A percentile compares a stretch with the other conserved stretches of the same genome.
phyloP scores from a whole-genome alignment of 2,797 vertebrate genomes.

The Vireo griseus region DNA sequence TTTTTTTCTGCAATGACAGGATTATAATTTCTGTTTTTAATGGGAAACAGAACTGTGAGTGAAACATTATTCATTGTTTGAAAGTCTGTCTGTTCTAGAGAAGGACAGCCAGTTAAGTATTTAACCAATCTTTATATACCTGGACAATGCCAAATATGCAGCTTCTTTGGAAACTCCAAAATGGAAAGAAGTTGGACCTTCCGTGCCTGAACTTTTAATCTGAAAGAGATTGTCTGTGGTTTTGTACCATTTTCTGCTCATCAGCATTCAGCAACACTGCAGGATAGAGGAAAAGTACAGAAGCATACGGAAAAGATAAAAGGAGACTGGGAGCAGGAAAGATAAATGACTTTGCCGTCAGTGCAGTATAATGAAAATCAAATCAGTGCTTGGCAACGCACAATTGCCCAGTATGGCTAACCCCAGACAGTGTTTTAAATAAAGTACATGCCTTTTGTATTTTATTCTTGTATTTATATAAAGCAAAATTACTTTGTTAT shows the following conservation, averaged over 20 bases:
- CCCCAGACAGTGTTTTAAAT: constrained; percentile 59
- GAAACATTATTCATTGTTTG: neutral
- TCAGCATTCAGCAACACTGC: constrained; percentile 55
- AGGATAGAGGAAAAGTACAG: constrained; percentile 40
- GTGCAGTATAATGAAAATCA: constrained; percentile 64
- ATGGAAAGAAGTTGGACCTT: neutral
- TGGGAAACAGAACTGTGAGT: neutral
- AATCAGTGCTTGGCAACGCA: constrained; percentile 31
- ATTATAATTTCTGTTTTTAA: neutral
- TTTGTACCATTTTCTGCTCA: constrained; percentile 49
- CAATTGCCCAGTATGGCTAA: constrained; percentile 31
- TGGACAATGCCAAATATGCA: neutral
- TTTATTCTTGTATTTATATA: constrained; percentile 64
- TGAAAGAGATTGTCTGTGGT: constrained; percentile 4
- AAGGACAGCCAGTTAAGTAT: neutral
- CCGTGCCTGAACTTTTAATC: constrained; percentile 3
- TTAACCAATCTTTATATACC: neutral
- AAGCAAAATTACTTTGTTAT: constrained; percentile 65
- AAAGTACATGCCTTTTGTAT: constrained; percentile 58
- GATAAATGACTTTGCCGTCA: constrained; percentile 55
- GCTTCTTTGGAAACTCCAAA: neutral
- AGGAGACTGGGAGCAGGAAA: constrained; percentile 49
- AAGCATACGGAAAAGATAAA: constrained; percentile 59
- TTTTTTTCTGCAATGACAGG: neutral
- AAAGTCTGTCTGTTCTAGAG: neutral